Conservation (phyloP, 2,797 vertebrate species). For the Anisognathus igniventris region DNA sequence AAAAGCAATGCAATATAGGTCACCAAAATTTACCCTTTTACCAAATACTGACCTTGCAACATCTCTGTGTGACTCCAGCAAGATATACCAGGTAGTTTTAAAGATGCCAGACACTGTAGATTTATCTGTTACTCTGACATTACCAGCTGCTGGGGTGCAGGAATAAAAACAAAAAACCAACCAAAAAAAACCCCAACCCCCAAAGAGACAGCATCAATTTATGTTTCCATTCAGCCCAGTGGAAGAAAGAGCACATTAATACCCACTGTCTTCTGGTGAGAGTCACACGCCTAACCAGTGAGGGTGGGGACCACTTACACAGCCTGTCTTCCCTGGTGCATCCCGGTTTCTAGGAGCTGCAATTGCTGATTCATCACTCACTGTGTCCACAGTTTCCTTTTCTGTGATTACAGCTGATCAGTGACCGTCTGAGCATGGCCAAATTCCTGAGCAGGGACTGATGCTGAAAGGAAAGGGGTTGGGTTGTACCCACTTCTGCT, state of each 20-base stretch:
- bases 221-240: background rate
- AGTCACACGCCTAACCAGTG: background rate
- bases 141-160: background rate
- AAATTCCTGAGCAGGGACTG: background rate
- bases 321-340: background rate
- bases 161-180: background rate
- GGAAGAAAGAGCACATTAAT: background rate
- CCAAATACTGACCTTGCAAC: accelerated
- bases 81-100: background rate
- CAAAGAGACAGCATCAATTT: background rate
- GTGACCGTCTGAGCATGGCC: background rate
- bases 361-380: background rate
- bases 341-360: background rate
- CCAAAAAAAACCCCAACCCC: background rate
- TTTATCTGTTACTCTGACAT: background rate
- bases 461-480: background rate
- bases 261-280: background rate
- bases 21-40: background rate
- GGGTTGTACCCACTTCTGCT: background rate
- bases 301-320: too few species aligned
- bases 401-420: background rate
- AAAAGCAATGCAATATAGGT: accelerated
- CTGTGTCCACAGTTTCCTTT: background rate
- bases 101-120: background rate
- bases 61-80: background rate